These are phyloP conservation scores for Therioaphis trifolii DNA, from an alignment of 2,888 invertebrate species.

Conservation along the genomic window DNA sequence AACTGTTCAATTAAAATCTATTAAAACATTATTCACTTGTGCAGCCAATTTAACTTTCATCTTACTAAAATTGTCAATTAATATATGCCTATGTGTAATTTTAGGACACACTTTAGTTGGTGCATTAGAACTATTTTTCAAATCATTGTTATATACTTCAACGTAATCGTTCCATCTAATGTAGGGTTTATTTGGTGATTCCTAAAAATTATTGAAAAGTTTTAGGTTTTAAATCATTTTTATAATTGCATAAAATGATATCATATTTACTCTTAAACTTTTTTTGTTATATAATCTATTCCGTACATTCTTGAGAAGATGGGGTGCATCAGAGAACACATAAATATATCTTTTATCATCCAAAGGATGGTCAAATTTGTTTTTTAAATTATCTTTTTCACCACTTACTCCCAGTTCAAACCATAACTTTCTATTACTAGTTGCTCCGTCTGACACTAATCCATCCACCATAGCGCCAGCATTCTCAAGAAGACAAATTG, in stretches of 20 bases:
- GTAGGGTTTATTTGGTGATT: neutral
- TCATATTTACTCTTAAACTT: too few species aligned
- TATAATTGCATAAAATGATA: too few species aligned
- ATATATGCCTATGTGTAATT: too few species aligned
- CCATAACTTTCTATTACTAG: neutral
- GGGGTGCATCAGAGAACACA: neutral
- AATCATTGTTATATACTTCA: neutral
- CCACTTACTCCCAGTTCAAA: neutral
- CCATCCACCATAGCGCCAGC: neutral
- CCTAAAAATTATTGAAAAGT: neutral
- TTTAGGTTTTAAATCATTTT: neutral
- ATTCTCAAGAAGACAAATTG: neutral
- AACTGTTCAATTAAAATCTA: too few species aligned
- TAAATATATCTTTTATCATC: neutral
- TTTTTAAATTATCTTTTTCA: neutral
- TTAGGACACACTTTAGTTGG: neutral
- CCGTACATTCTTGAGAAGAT: neutral
- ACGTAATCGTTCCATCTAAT: too few species aligned
- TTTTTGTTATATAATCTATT: constrained; percentile 1
- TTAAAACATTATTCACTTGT: too few species aligned
- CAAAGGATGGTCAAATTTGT: neutral
- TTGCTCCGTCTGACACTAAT: neutral
- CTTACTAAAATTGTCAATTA: too few species aligned
- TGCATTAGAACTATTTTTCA: neutral
- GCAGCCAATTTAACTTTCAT: too few species aligned